Base-by-base conservation (phyloP, 2,888 invertebrate genomes). In the Dermolepida albohirtum region DNA sequence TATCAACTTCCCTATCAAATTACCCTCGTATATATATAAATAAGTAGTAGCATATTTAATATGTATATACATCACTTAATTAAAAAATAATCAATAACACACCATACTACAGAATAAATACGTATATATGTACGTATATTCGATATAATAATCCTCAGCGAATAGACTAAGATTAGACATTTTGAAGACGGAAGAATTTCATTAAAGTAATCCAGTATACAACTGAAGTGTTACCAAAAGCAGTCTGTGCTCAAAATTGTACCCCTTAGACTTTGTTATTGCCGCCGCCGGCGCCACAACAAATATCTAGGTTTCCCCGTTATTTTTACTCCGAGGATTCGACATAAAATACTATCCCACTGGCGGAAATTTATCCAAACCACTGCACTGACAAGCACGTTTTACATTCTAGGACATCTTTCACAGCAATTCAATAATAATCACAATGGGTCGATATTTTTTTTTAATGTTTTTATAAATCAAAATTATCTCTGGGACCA, bases 241-340 rank as follows among this genome's bases (percentile, higher is more conserved):
- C 55, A 44, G 34, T 29, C 40, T 34, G 40, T 65, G 44, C 27
- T 51, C 50, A 41, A 65, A 65, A 55, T 55, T 54, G 65, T 55
- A 41, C 55, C 47, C 29, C 27, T 54, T 27, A 47, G 65, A 65
- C 65, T 54, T 44, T 65, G 65, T 65, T 65, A 65, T 65, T 65
- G 65, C 65, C n/a, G 54, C 44, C 52, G 17, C 22, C 44, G 65
- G 65, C 65, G 65, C 65, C 65, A 65, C 65, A 65, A 65, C 65
- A 52, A 55, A 55, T 65, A 65, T 55, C 63, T 34, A 7, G 2
- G 51, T 43, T 43, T 41, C 51, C 40, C 50, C 22, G 40, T 65
- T 65, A 65, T 47, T 55, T 54, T 55, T 65, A 65, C 54, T 55
- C 43, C 41, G 55, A 34, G 34, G 34, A 34, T 34, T 34, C 34